phyloP scores from a whole-genome alignment of 64 coral and sea anemone genomes.

The Catalaphyllia jardinei region DNA sequence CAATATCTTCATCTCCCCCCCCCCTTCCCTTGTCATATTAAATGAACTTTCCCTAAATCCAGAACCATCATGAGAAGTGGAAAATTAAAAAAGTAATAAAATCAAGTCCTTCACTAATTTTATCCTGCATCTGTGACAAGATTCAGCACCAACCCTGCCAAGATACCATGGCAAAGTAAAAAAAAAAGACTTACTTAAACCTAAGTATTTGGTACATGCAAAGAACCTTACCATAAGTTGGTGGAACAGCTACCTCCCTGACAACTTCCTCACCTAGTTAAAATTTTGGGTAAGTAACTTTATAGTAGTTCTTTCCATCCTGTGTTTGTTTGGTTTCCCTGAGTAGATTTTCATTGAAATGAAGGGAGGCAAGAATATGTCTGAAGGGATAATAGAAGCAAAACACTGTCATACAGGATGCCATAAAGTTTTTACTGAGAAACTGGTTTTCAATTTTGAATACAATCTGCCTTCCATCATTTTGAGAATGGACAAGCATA shows the following conservation, averaged over 20 bases:
- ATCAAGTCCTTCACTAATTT: too few species aligned
- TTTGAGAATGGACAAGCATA: background rate
- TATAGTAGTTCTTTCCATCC: background rate
- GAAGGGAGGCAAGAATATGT: slow-evolving; percentile 46
- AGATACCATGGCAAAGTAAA: too few species aligned
- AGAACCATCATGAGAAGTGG: too few species aligned
- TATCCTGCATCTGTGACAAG: too few species aligned
- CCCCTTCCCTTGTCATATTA: too few species aligned
- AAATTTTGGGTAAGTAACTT: slow-evolving; percentile 43
- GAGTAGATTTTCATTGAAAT: slow-evolving; percentile 37
- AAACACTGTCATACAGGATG: background rate
- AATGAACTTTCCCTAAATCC: too few species aligned
- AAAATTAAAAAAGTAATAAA: too few species aligned
- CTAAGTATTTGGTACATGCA: background rate
- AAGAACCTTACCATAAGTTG: slow-evolving; percentile 27
- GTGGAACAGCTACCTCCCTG: slow-evolving; percentile 22
- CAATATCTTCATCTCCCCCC: too few species aligned
- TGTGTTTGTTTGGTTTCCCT: background rate
- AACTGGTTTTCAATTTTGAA: background rate
- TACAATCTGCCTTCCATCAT: background rate
- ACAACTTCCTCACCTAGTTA: slow-evolving; percentile 16
- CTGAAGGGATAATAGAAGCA: slow-evolving; percentile 19
- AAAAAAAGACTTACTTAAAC: too few species aligned
- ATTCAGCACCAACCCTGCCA: too few species aligned
- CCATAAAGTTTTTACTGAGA: background rate